Percentiles rank a stretch among this genome's conserved stretches.
Evolutionary conservation across 2,797 vertebrate genomes (phyloP).

Genomic region (Thamnophis elegans): DNA sequence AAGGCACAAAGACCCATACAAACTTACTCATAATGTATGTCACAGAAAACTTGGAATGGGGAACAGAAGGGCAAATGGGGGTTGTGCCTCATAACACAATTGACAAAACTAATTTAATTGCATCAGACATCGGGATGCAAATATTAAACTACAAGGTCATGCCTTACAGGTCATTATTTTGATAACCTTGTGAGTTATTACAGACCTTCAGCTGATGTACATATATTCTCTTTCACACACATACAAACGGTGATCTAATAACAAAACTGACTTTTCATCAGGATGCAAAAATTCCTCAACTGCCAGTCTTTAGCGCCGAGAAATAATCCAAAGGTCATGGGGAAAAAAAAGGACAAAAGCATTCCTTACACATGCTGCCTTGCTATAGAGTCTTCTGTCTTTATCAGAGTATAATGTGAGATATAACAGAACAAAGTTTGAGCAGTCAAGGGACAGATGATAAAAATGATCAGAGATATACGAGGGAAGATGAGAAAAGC

Average conservation of each 20-base stretch:
- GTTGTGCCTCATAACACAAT: background rate
- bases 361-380: background rate
- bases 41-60: background rate
- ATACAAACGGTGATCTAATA: background rate
- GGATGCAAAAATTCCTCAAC: background rate
- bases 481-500: slow-evolving; percentile 26
- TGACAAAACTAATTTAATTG: background rate
- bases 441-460: slow-evolving; percentile 23
- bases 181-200: background rate
- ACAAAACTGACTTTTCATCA: background rate
- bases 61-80: background rate
- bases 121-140: background rate
- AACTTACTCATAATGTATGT: background rate
- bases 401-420: slow-evolving; percentile 22
- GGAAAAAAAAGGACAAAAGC: background rate
- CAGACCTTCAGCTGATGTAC: background rate
- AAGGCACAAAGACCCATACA: background rate
- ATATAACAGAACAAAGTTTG: slow-evolving; percentile 27
- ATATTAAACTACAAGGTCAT: background rate
- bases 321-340: background rate
- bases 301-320: background rate
- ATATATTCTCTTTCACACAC: background rate
- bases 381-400: background rate
- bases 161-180: background rate
- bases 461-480: slow-evolving; percentile 34